Percentiles rank a stretch among this genome's conserved stretches.
phyloP scores from a whole-genome alignment of 2,888 invertebrate species.

The Hirudinaria manillensis region DNA sequence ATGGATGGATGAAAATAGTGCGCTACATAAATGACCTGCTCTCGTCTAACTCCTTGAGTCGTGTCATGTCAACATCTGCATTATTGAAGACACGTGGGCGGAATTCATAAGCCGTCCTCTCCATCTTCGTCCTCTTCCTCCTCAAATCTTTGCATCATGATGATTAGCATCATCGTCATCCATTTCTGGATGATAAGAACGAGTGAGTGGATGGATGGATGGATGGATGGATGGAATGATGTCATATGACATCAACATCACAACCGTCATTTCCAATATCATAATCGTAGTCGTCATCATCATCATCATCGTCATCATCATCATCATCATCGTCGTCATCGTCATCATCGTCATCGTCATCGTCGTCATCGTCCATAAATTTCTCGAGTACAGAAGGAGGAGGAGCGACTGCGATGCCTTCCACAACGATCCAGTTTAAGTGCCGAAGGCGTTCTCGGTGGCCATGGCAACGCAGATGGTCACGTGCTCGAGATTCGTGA shows the following conservation, averaged over 20 bases:
- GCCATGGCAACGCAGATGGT: conserved; percentile 1
- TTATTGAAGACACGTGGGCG: conserved; percentile 17
- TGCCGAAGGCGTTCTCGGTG: conserved; percentile 3
- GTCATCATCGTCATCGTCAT: conserved; percentile 8
- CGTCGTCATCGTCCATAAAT: neutral
- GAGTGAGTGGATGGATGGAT: too few relatives aligned
- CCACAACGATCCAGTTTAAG: neutral
- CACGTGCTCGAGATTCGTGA: conserved; percentile 10
- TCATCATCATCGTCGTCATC: conserved; percentile 1
- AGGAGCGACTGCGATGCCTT: too few relatives aligned
- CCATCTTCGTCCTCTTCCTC: neutral
- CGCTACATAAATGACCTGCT: too few relatives aligned
- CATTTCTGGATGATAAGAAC: too few relatives aligned
- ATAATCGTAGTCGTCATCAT: conserved; percentile 1
- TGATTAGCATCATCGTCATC: neutral
- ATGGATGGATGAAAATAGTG: too few relatives aligned
- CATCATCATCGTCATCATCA: conserved; percentile 12
- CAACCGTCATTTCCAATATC: neutral
- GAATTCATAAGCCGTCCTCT: conserved; percentile 1
- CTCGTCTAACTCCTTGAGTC: neutral
- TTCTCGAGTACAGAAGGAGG: neutral
- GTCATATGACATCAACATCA: neutral
- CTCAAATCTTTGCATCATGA: neutral
- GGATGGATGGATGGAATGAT: too few relatives aligned
- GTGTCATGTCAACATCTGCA: conserved; percentile 16